These are phyloP conservation scores for Parelbella ahira DNA, from an alignment of 2,888 invertebrate genomes.

Conservation along the genomic window DNA sequence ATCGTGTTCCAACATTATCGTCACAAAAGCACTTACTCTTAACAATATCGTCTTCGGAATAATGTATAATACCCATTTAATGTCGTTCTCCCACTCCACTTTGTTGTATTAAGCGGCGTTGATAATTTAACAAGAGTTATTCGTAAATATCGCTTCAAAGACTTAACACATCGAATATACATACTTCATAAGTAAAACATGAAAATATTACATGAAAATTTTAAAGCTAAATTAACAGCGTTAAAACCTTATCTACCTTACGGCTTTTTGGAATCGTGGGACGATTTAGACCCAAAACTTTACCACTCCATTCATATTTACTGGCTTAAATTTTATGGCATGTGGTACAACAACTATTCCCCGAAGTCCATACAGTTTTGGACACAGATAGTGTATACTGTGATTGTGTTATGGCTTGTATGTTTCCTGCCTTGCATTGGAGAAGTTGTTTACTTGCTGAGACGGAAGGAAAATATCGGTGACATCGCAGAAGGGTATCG, in stretches of 20 bases:
- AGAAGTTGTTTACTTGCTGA: constrained; percentile 84
- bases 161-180: constrained; percentile 34
- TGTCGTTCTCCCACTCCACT: constrained; percentile 43
- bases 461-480: constrained; percentile 82
- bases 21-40: constrained; percentile 45
- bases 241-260: constrained; percentile 51
- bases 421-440: constrained; percentile 77
- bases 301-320: constrained; percentile 72
- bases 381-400: constrained; percentile 56
- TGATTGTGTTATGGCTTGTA: constrained; percentile 64
- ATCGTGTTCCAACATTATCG: constrained; percentile 1
- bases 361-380: constrained; percentile 52
- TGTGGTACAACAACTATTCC: constrained; percentile 66
- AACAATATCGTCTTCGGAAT: constrained; percentile 50
- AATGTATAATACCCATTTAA: constrained; percentile 57
- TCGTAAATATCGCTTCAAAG: constrained; percentile 49
- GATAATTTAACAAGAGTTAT: constrained; percentile 50
- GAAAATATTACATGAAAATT: constrained; percentile 44
- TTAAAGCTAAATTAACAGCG: constrained; percentile 44
- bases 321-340: constrained; percentile 74
- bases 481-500: constrained; percentile 78
- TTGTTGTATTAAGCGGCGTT: constrained; percentile 40
- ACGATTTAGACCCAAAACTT: constrained; percentile 58
- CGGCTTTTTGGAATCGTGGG: constrained; percentile 64
- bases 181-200: constrained; percentile 37